A percentile compares a stretch with the other conserved stretches of the same genome.
Evolutionary conservation across 2,113 vertebrate species (phyloP).

Genomic region (Cepphus grylle): DNA sequence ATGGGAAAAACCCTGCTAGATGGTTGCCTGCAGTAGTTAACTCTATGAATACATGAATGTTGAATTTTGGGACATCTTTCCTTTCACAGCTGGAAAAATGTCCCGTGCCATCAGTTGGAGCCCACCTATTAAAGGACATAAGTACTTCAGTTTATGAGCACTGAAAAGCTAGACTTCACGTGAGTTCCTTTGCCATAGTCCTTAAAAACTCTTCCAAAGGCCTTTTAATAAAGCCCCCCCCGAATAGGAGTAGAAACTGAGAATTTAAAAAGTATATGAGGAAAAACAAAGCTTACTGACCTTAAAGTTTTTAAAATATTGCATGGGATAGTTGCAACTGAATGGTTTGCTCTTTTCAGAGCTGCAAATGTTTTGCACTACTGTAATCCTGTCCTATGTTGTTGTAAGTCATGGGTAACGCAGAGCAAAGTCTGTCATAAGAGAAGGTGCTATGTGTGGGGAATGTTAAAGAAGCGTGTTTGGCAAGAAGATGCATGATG

Average conservation of each 20-base stretch:
- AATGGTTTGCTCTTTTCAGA: not conserved
- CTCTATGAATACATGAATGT: not conserved
- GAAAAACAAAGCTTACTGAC: not conserved
- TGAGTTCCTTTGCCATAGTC: not conserved
- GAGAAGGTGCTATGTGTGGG: not conserved
- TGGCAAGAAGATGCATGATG: not conserved
- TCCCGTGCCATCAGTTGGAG: not conserved
- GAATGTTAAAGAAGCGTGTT: not conserved
- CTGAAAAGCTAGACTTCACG: not conserved
- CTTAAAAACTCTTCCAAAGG: not conserved
- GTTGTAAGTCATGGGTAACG: not conserved
- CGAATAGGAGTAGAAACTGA: not conserved
- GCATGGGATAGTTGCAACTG: not conserved
- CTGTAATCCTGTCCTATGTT: not conserved
- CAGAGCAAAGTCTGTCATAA: not conserved
- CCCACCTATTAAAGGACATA: not conserved
- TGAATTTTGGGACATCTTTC: not conserved
- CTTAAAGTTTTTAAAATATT: not conserved
- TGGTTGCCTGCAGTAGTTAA: not conserved
- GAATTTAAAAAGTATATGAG: not conserved
- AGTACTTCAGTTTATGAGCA: not conserved
- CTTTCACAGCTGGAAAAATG: not conserved
- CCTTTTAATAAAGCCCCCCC: not conserved
- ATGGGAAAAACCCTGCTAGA: not conserved
- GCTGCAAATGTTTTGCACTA: not conserved